A percentile compares a stretch with the other conserved stretches of the same genome.
Evolutionary conservation across 2,888 invertebrate genomes (phyloP).

Genomic region (Drosophila falleni): DNA sequence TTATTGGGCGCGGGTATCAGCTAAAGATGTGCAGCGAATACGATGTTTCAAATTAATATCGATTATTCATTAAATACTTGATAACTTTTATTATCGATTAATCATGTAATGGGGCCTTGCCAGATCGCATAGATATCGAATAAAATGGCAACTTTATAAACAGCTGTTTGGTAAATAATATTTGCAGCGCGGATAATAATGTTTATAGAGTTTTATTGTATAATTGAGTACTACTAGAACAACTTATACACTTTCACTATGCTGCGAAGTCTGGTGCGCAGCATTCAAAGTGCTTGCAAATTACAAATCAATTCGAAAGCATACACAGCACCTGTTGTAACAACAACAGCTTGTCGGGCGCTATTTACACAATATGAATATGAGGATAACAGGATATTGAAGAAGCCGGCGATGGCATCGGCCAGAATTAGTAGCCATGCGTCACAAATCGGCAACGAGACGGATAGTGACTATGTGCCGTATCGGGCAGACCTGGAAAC

Average conservation of each 20-base stretch:
- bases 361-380: constrained; percentile 57
- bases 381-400: constrained; percentile 10
- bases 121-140: not conserved
- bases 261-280: constrained; percentile 61
- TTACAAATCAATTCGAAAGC: constrained; percentile 33
- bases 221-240: not conserved
- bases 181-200: constrained; percentile 14
- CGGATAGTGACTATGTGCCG: constrained; percentile 76
- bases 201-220: constrained; percentile 13
- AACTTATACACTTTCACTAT: constrained; percentile 28
- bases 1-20: not conserved
- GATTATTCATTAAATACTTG: not conserved
- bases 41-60: not conserved
- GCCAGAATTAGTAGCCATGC: constrained; percentile 39
- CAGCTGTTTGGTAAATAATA: constrained; percentile 43
- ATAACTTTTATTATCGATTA: not conserved
- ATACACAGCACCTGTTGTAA: not conserved
- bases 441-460: constrained; percentile 45
- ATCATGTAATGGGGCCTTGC: constrained; percentile 1
- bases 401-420: constrained; percentile 22
- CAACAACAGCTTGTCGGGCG: constrained; percentile 21
- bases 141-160: not conserved
- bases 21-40: not conserved
- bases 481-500: constrained; percentile 71
- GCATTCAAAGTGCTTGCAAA: constrained; percentile 49